Evolutionary conservation across 2,113 vertebrate genomes (phyloP), one percentile per base, ranked within the genome.

Genomic region (mouse (Mus musculus)): DNA sequence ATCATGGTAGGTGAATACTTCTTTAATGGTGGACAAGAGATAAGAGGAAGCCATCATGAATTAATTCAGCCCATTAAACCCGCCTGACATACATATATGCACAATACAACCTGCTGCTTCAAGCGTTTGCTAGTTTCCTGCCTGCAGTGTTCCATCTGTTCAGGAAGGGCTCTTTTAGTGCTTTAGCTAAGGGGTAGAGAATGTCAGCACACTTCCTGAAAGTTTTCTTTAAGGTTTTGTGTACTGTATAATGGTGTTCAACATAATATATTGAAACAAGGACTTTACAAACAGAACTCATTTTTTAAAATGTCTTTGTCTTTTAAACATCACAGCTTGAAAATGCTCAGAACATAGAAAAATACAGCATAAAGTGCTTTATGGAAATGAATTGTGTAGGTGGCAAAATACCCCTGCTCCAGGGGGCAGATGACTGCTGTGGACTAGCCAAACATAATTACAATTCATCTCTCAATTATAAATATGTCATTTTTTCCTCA

Each of bases 311-410:
- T 67, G 61, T 92, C 30, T 95, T 95, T 95, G 90, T 91, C 95
- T 96, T 95, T 97, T 95, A 95, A 95, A 97, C 96, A 97, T 96
- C 92, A 95, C 42, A 39, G 96, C 81, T 93, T 97, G 90, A 75
- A 95, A 94, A 78, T 12, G 2, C 95, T 96, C 97, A 90, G 81
- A 93, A 39, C 30, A 78, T 17, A 73, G 73, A 26, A 52, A 1
- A 89, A 84, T 67, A 72, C 49, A 97, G 86, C 59, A 94, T 80
- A 98, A 97, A 97, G 89, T 92, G 42, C 97, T 96, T 97, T 96
- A 95, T 93, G 93, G 56, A 98, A 98, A 94, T 95, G 94, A 96
- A 71, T 90, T 96, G 85, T 94, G 84, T 94, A 97, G 95, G 97
- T 97, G 85, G 91, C 42, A 97, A 98, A 95, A 67, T 96, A n/a